Conservation (phyloP, 2,797 vertebrate genomes). For the Hydrophis major region DNA sequence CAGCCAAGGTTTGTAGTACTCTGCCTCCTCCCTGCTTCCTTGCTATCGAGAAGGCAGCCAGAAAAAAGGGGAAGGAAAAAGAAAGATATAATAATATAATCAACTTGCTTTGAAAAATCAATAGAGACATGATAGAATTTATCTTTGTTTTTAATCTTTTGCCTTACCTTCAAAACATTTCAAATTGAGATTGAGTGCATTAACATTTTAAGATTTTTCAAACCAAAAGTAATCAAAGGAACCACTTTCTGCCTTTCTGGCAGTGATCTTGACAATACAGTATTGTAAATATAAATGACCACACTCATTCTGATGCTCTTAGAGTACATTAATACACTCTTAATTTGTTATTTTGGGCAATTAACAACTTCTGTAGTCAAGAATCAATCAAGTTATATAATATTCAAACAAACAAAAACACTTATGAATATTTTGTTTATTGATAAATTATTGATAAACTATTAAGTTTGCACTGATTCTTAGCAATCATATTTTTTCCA, state of each 20-base stretch:
- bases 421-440: neutral
- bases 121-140: constrained; percentile 44
- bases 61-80: constrained; percentile 17
- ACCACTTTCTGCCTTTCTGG: neutral
- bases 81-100: constrained; percentile 38
- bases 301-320: constrained; percentile 21
- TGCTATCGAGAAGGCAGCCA: neutral
- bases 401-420: constrained; percentile 2
- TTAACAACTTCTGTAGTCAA: constrained; percentile 5
- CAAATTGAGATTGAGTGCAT: constrained; percentile 35
- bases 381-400: neutral
- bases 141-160: constrained; percentile 42
- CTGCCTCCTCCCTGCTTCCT: constrained; percentile 23
- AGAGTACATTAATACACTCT: constrained; percentile 1
- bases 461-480: neutral
- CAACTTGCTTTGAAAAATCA: constrained; percentile 46
- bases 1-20: constrained; percentile 37
- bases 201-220: constrained; percentile 35
- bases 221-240: neutral
- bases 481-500: neutral
- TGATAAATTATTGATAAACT: neutral
- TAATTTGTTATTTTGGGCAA: constrained; percentile 10
- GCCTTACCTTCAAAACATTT: constrained; percentile 40
- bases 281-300: constrained; percentile 16
- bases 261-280: constrained; percentile 33